Evolutionary conservation across 2,888 invertebrate genomes (phyloP).

Genomic region (Apoda limacodes): DNA sequence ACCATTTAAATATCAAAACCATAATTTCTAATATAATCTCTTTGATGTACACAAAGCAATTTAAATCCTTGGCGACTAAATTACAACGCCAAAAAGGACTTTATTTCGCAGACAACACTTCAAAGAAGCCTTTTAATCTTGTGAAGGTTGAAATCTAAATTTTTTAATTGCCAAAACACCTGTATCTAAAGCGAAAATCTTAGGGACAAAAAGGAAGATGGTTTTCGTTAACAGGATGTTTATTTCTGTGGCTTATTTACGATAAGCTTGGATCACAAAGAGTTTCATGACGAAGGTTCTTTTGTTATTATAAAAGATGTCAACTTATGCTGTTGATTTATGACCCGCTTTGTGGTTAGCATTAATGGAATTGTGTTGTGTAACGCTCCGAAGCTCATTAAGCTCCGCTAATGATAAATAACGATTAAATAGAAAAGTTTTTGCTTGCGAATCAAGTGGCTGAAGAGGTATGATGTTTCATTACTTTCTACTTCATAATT

Average conservation of each 20-base stretch:
- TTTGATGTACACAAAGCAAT: no score
- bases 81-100: no score
- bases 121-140: not conserved
- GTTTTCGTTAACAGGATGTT: constrained; percentile 1
- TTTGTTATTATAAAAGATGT: constrained; percentile 57
- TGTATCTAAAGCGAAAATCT: constrained; percentile 4
- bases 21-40: no score
- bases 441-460: no score
- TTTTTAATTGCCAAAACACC: constrained; percentile 1
- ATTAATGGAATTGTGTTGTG: constrained; percentile 44
- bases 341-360: constrained; percentile 32
- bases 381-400: constrained; percentile 44
- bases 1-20: no score
- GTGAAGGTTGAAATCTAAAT: not conserved
- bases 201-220: not conserved
- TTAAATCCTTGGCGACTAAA: no score
- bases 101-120: not conserved
- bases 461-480: no score
- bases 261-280: constrained; percentile 27
- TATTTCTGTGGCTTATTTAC: constrained; percentile 19
- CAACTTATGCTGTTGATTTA: constrained; percentile 50
- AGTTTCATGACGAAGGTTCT: constrained; percentile 25
- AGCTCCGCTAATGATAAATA: no score
- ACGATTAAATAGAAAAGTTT: no score
- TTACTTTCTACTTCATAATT: no score